phyloP scores from a whole-genome alignment of 2,113 vertebrate species.

The Fregetta grallaria region DNA sequence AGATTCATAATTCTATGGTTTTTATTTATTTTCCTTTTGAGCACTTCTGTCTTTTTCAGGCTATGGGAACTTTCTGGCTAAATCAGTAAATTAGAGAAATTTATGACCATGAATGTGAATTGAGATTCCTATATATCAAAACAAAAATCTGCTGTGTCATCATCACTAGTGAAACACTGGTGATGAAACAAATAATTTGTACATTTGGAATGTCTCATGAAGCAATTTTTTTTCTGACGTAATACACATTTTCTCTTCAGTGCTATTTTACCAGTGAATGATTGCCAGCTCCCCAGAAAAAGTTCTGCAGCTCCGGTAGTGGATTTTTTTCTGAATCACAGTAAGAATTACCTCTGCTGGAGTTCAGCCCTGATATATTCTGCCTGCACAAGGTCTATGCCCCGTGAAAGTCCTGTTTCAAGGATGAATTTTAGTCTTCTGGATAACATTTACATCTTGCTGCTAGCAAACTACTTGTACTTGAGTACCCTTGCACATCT shows the following conservation, averaged over 20 bases:
- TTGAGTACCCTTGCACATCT: not conserved
- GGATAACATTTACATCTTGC: not conserved
- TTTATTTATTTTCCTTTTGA: slow-evolving; percentile 35
- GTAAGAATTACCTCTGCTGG: slow-evolving; percentile 18
- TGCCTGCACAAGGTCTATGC: not conserved
- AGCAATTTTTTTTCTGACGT: not conserved
- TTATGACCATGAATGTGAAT: not conserved
- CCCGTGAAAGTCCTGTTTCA: not conserved
- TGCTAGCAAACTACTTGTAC: not conserved
- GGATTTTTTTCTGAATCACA: slow-evolving; percentile 22
- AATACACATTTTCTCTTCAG: not conserved
- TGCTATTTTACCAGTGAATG: not conserved
- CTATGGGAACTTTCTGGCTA: not conserved
- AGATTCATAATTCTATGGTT: not conserved
- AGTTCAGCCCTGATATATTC: not conserved
- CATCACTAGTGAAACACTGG: not conserved
- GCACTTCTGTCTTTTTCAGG: not conserved
- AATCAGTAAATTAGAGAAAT: not conserved
- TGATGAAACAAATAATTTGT: not conserved
- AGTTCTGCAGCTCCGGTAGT: not conserved
- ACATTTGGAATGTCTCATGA: not conserved
- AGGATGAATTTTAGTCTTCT: not conserved
- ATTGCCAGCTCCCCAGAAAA: not conserved
- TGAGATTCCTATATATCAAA: not conserved
- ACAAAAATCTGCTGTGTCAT: not conserved